Base-by-base conservation (phyloP, 2,888 invertebrate species). In the Netelia fuscicornis region DNA sequence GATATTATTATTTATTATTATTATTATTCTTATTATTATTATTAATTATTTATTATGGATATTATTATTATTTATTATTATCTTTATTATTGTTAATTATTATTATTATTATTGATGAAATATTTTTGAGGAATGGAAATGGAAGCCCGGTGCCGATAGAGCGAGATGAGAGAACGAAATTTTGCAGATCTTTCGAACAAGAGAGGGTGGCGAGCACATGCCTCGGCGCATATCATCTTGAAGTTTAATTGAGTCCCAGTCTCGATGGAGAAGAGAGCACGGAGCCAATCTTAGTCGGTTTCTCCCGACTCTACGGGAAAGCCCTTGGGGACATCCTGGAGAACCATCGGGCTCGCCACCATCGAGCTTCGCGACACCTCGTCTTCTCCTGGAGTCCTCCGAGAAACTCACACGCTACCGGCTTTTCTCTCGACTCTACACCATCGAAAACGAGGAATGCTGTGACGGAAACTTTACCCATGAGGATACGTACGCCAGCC, bases 171-270 rank as follows among this genome's bases (percentile, higher is more conserved):
- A 94, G 94, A 94, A 30, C 25, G 8, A 23, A 6, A 65, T 65
- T 65, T 65, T 65, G 30, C 65, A 9, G 42, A 2, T 13, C 48
- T 48, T 48, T 48, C 48, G 13, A 13, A 11, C 3, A 64, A 13
- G 48, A 13, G 52, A 75, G 85, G 93, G 94, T 71, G 23, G 92
- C 92, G 89, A 90, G 87, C 64, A 87, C 77, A 86, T 85, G 86
- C 82, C 80, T 85, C 88, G 89, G 89, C 92, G 95, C 95, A 95
- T 95, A 95, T 95, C 95, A 95, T 95, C 95, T 95, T 95, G 95
- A 96, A 96, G 96, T 96, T 96, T 96, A 96, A 96, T 96, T 96
- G 96, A 96, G 95, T 95, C 95, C 94, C 93, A 94, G 94, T 94
- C 94, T 94, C 94, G 92, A 90, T 94, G 94, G 95, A 93, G 94